These are phyloP conservation scores for Actinostola sp. DNA, from an alignment of 92 coral and sea anemone species.

Conservation along the genomic window DNA sequence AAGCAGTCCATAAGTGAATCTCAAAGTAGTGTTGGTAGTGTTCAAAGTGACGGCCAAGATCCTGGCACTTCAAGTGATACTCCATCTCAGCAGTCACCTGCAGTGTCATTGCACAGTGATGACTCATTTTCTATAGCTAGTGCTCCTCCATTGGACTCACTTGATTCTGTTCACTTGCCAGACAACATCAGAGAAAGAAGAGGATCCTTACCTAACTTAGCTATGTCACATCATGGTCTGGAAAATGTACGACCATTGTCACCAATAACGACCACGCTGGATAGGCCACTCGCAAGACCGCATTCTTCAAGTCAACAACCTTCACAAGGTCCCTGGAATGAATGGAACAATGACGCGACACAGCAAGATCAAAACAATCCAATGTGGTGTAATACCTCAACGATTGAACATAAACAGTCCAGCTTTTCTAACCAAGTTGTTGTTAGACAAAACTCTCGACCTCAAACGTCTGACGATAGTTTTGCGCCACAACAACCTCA, in stretches of 20 bases:
- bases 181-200: constrained; percentile 32
- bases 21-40: constrained; percentile 23
- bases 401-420: constrained; percentile 18
- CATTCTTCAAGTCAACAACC: constrained; percentile 41
- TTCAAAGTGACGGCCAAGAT: constrained; percentile 27
- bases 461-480: constrained; percentile 14
- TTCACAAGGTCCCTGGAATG: constrained; percentile 37
- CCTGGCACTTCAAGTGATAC: constrained; percentile 19
- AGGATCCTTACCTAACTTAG: constrained; percentile 29
- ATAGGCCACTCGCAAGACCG: neutral
- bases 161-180: neutral
- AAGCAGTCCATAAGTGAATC: constrained; percentile 15
- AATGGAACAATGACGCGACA: constrained; percentile 39
- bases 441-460: constrained; percentile 31
- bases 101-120: constrained; percentile 39
- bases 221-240: constrained; percentile 41
- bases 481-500: constrained; percentile 13
- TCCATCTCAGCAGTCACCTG: constrained; percentile 44
- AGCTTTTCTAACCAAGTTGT: constrained; percentile 11
- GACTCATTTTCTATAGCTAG: neutral
- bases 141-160: constrained; percentile 26
- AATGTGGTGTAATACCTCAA: constrained; percentile 42
- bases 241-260: constrained; percentile 43
- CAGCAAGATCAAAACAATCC: constrained; percentile 28
- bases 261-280: constrained; percentile 1